Evolutionary conservation across 2,797 vertebrate species (phyloP), one percentile per base, ranked within the genome.

Genomic region (Phyllotis vaccarum): DNA sequence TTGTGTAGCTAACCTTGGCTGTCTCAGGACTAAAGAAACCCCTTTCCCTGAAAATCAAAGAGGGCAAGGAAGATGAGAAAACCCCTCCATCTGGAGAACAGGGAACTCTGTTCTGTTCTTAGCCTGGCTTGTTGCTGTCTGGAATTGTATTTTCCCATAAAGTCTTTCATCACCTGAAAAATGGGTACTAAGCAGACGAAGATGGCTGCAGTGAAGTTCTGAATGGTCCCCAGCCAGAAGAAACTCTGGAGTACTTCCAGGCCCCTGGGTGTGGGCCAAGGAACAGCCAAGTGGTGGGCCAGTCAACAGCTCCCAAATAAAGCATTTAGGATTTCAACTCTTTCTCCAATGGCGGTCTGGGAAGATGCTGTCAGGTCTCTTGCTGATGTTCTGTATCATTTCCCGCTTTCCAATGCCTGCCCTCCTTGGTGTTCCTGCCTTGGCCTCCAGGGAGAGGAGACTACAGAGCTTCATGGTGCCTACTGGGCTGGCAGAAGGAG

Each of bases 231-330:
- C 31, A 56, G 40, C 58, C 52, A 7, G 62, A 49, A 6, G 70
- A 40, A 46, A 85, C 46, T 82, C n/a, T 11, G 86, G 74, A 49
- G 83, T 10, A 64, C 40, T 68, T 85, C 34, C 79, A 24, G 81
- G 58, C 19, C 40, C 0, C 1, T 14, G 82, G 27, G 10, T 31
- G 62, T 80, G 72, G 13, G 37, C 3, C 1, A 2, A 46, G 74
- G 90, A 13, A 24, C 12, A n/a, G 21, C 21, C 2, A 31, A 4
- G 49, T 19, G 24, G 17, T 0, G 11, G 37, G 49, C 21, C 37
- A n/a, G 22, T 22, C 72, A 19, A 21, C 2, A 2, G 6, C 0
- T 7, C 17, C 14, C 3, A 2, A 8, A 37, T 13, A 16, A 40
- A 54, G 82, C 3, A n/a, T 49, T 43, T 31, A 5, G 3, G 1